Evolutionary conservation across 2,888 invertebrate genomes (phyloP).

Genomic region (Hololepta plana): DNA sequence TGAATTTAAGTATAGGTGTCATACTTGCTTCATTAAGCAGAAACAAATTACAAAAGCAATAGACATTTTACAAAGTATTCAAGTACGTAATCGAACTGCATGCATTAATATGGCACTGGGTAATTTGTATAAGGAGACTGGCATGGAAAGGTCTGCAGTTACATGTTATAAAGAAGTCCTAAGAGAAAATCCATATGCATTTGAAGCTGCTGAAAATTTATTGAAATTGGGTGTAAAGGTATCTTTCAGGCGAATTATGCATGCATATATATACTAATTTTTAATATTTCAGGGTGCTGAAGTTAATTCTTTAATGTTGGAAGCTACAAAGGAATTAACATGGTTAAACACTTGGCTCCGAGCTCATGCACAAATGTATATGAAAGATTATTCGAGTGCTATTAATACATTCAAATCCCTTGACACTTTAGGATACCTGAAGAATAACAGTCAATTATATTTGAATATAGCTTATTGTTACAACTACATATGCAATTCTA

Average conservation of each 20-base stretch:
- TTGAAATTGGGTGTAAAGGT: constrained; percentile 42
- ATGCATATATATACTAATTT: constrained; percentile 2
- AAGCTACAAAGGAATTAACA: constrained; percentile 27
- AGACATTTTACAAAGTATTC: constrained; percentile 34
- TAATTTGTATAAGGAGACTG: constrained; percentile 48
- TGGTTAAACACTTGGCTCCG: constrained; percentile 46
- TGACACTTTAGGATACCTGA: constrained; percentile 43
- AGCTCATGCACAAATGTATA: constrained; percentile 43
- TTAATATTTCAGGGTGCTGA: constrained; percentile 42
- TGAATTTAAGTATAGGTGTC: constrained; percentile 55
- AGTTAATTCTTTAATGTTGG: constrained; percentile 52
- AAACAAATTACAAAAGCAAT: constrained; percentile 44
- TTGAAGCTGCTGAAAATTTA: constrained; percentile 57
- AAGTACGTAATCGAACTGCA: constrained; percentile 46
- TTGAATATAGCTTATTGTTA: constrained; percentile 54
- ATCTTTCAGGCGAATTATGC: constrained; percentile 6
- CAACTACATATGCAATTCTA: constrained; percentile 51
- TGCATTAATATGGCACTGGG: constrained; percentile 64
- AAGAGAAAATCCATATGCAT: constrained; percentile 47
- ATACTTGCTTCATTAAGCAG: constrained; percentile 46
- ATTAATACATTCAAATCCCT: constrained; percentile 45
- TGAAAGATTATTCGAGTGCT: constrained; percentile 48
- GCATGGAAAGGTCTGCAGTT: constrained; percentile 52
- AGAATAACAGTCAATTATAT: constrained; percentile 48
- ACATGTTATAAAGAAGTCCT: constrained; percentile 64